phyloP scores from a whole-genome alignment of 2,888 invertebrate species.

The Mellilla xanthometata region DNA sequence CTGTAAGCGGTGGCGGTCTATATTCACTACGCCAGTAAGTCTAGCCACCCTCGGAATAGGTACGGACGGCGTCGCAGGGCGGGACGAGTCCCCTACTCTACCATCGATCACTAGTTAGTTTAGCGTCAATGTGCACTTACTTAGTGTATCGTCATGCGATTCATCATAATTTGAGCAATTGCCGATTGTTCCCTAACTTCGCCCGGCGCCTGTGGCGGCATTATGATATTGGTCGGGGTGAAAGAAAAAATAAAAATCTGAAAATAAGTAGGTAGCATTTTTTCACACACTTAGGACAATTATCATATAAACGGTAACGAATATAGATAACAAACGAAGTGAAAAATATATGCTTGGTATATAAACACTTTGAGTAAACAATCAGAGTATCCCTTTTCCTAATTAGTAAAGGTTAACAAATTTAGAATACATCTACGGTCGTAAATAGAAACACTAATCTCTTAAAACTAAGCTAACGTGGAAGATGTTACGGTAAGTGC shows the following conservation, averaged over 20 bases:
- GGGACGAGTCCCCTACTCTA: conserved; percentile 71
- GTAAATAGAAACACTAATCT: conserved; percentile 75
- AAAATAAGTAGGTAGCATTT: conserved; percentile 81
- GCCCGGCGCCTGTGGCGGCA: conserved; percentile 58
- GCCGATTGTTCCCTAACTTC: conserved; percentile 69
- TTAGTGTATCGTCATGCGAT: conserved; percentile 48
- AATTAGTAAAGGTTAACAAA: conserved; percentile 77
- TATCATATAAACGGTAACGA: conserved; percentile 69
- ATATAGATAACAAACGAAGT: conserved; percentile 68
- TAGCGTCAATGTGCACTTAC: conserved; percentile 69
- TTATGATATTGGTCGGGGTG: conserved; percentile 75
- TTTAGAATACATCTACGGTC: conserved; percentile 64
- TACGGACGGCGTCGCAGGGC: conserved; percentile 54
- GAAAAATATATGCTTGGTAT: conserved; percentile 59
- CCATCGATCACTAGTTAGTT: conserved; percentile 67
- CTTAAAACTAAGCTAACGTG: conserved; percentile 76
- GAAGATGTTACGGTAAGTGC: conserved; percentile 76
- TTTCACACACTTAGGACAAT: conserved; percentile 75
- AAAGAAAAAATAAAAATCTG: conserved; percentile 81
- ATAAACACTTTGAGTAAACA: conserved; percentile 68
- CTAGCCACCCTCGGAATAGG: conserved; percentile 63
- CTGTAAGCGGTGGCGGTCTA: conserved; percentile 70
- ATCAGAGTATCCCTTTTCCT: conserved; percentile 67
- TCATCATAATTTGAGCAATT: conserved; percentile 62
- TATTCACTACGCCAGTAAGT: conserved; percentile 58